These are phyloP conservation scores for Torymus tubicola DNA, from an alignment of 2,888 invertebrate species.

Conservation along the genomic window DNA sequence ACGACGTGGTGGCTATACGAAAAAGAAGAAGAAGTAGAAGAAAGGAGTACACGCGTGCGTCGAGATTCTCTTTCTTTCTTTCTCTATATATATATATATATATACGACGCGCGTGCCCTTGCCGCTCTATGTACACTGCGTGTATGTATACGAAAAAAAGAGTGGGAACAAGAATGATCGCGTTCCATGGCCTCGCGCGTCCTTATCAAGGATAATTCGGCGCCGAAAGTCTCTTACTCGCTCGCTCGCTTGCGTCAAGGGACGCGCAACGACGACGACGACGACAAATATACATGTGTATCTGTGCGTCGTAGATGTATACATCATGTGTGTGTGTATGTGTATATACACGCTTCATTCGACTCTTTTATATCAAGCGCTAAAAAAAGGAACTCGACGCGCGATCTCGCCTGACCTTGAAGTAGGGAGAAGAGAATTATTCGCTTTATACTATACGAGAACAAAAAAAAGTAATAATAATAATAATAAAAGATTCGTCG, in stretches of 20 bases:
- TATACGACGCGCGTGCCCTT: too few species aligned
- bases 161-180: slow-evolving; percentile 11
- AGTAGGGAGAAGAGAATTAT: slow-evolving; percentile 68
- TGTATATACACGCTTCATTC: neutral
- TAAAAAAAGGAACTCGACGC: slow-evolving; percentile 58
- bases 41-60: too few species aligned
- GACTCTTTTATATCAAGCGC: slow-evolving; percentile 27
- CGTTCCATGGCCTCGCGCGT: neutral
- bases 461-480: too few species aligned
- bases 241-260: neutral
- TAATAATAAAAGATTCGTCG: too few species aligned
- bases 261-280: neutral
- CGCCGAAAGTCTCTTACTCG: neutral
- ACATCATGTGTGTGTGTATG: neutral
- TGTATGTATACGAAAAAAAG: neutral
- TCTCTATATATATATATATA: too few species aligned
- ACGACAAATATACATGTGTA: too few species aligned
- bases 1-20: too few species aligned
- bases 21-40: too few species aligned
- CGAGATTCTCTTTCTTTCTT: too few species aligned
- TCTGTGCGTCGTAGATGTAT: neutral
- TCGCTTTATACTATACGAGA: slow-evolving; percentile 31
- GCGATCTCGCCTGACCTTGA: slow-evolving; percentile 65
- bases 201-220: slow-evolving; percentile 40
- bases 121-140: too few species aligned